phyloP scores from a whole-genome alignment of 2,888 invertebrate genomes.

The Escarpia spicata region DNA sequence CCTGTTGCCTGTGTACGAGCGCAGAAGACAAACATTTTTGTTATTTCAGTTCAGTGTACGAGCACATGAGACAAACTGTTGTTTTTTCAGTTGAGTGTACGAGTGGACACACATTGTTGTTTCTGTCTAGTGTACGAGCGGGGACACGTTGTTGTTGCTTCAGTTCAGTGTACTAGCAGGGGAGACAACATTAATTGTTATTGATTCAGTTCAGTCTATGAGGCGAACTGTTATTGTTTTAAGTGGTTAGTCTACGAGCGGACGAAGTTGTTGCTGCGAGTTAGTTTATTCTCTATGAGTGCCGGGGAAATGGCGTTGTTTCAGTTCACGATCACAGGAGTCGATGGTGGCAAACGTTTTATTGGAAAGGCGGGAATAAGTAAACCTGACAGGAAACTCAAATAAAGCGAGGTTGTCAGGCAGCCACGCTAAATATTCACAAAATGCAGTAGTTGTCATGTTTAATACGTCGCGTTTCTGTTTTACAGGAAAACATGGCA shows the following conservation, averaged over 20 bases:
- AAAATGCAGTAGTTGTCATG: background rate
- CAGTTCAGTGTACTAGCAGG: background rate
- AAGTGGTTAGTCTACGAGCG: background rate
- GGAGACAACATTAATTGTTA: background rate
- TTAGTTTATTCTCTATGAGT: background rate
- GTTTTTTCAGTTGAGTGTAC: background rate
- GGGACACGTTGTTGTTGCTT: background rate
- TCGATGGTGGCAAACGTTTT: background rate
- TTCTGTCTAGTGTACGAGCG: background rate
- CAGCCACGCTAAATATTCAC: background rate
- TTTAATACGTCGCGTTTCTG: background rate
- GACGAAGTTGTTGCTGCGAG: background rate
- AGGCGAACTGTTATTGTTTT: background rate
- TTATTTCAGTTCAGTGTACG: background rate
- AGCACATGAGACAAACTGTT: background rate
- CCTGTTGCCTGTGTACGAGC: background rate
- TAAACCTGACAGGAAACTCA: background rate
- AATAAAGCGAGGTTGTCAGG: background rate
- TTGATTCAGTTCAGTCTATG: background rate
- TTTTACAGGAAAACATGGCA: background rate
- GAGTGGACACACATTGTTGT: background rate
- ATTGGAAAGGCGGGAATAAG: background rate
- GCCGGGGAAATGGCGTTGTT: background rate
- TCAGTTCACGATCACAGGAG: background rate
- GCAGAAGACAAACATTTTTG: background rate